A percentile compares a stretch with the other conserved stretches of the same genome.
Evolutionary conservation across 2,797 vertebrate genomes (phyloP).

Genomic region (Numenius phaeopus): DNA sequence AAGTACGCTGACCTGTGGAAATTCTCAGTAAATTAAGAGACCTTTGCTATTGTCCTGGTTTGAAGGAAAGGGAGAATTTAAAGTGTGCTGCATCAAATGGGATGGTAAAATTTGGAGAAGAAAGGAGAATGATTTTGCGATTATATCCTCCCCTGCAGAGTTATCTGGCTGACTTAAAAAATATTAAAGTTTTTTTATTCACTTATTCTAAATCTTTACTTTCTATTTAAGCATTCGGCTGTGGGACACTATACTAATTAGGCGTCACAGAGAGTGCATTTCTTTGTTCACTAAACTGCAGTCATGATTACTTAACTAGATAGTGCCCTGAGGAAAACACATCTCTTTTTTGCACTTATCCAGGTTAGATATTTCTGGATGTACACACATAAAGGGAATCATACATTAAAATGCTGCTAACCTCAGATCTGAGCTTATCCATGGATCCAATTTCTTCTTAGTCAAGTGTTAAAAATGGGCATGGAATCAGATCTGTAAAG

Average conservation of each 20-base stretch:
- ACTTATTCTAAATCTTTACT: neutral
- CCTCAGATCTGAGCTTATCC: neutral
- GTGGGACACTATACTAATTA: neutral
- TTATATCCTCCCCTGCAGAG: neutral
- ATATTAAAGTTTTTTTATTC: neutral
- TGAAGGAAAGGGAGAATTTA: neutral
- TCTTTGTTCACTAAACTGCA: neutral
- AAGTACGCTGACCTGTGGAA: neutral
- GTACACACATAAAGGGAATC: too few species aligned
- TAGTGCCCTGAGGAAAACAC: neutral
- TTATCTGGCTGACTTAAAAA: neutral
- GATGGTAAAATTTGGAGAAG: neutral
- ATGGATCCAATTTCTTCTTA: neutral
- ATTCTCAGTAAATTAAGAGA: neutral
- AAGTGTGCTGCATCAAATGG: neutral
- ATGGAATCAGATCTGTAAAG: neutral
- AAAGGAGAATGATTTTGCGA: neutral
- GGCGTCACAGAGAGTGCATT: neutral
- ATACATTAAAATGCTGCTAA: neutral
- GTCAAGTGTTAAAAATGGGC: neutral
- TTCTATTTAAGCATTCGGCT: neutral
- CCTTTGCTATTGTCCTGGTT: neutral
- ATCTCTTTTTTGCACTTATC: neutral
- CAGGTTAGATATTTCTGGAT: neutral
- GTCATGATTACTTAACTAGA: neutral